These are phyloP conservation scores for Peromyscus nudipes DNA, from an alignment of 2,797 vertebrate species.

Conservation along the genomic window DNA sequence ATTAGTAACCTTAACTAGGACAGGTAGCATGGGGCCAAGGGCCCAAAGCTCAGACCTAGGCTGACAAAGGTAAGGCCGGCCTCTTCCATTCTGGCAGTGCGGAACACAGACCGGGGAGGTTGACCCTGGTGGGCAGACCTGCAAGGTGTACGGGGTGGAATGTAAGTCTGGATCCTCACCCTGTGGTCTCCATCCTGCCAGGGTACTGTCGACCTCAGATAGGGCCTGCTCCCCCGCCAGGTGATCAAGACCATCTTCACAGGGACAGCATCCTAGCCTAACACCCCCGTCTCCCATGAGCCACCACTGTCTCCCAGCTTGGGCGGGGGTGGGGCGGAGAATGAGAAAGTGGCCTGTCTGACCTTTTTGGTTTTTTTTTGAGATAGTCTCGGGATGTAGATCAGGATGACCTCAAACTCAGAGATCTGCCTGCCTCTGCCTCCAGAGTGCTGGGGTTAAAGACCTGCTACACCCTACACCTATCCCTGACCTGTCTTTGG, in stretches of 20 bases:
- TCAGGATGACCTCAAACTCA: neutral
- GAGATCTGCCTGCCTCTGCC: neutral
- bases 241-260: neutral
- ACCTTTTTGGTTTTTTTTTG: neutral
- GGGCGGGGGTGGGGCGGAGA: neutral
- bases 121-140: neutral
- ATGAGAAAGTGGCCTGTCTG: neutral
- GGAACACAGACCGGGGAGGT: neutral
- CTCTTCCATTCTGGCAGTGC: neutral
- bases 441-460: neutral
- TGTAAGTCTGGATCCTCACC: neutral
- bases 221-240: neutral
- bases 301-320: neutral
- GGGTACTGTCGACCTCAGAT: neutral
- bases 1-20: neutral
- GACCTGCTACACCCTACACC: neutral
- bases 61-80: neutral
- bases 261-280: neutral
- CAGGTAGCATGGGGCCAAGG: neutral
- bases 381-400: neutral
- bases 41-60: neutral
- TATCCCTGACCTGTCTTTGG: neutral
- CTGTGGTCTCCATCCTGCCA: neutral
- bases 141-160: too few species aligned
- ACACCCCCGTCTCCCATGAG: neutral